phyloP scores from a whole-genome alignment of 2,797 vertebrate species.

The Alcedo quadribrachys region DNA sequence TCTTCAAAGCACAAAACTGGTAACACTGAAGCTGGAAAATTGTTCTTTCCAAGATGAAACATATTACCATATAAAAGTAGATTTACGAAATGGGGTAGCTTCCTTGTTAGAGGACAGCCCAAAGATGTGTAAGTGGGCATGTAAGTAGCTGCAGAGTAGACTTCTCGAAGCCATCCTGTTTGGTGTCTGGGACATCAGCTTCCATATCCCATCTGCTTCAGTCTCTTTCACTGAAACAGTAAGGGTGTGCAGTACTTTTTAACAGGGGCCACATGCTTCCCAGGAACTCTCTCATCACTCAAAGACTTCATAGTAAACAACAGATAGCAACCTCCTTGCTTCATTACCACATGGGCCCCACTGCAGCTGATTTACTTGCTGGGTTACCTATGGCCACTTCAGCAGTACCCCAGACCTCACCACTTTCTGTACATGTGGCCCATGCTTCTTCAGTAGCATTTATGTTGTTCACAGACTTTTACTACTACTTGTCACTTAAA shows the following conservation, averaged over 20 bases:
- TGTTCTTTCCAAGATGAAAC: not conserved
- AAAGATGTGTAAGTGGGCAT: not conserved
- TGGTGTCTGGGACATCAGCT: not conserved
- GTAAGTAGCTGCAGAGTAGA: not conserved
- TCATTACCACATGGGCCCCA: not conserved
- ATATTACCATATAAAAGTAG: not conserved
- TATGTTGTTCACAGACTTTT: not conserved
- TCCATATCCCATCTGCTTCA: not conserved
- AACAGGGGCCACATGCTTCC: not conserved
- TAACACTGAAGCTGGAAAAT: not conserved
- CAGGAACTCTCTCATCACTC: not conserved
- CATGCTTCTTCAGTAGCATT: not conserved
- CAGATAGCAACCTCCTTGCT: not conserved
- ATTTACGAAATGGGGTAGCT: constrained; percentile 63
- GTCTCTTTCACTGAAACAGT: not conserved
- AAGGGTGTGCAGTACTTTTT: not conserved
- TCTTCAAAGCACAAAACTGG: constrained; percentile 11
- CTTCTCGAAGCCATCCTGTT: not conserved
- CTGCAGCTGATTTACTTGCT: not conserved
- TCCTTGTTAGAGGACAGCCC: constrained; percentile 1
- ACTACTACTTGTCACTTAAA: not conserved
- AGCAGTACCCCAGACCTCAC: not conserved
- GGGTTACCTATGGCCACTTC: not conserved
- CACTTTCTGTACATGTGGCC: not conserved
- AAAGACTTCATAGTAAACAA: not conserved